phyloP scores from a whole-genome alignment of 2,113 vertebrate species.

The Siphamia tubifer region DNA sequence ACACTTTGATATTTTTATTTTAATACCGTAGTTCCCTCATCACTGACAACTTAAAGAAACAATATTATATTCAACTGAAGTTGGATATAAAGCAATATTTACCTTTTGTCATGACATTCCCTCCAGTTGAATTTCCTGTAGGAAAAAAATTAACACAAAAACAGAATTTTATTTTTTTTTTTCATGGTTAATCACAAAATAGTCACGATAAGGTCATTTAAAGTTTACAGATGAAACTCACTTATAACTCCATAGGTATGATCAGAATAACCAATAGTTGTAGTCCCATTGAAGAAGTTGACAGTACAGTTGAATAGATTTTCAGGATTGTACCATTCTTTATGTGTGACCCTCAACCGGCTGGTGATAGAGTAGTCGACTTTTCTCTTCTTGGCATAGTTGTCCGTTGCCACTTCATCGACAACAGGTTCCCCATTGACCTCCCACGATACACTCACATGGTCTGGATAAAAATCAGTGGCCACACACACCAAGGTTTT shows the following conservation, averaged over 20 bases:
- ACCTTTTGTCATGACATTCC: neutral
- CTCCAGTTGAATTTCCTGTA: neutral
- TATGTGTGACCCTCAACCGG: slow-evolving; percentile 74
- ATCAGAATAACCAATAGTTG: fast-evolving
- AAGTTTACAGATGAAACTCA: neutral
- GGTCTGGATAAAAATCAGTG: slow-evolving; percentile 87
- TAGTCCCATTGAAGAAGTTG: slow-evolving; percentile 30
- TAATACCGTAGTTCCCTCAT: too few relatives aligned
- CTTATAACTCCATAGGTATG: fast-evolving
- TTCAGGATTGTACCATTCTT: slow-evolving; percentile 65
- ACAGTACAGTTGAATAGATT: slow-evolving; percentile 77
- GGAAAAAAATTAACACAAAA: neutral
- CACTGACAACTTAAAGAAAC: too few relatives aligned
- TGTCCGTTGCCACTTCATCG: slow-evolving; percentile 75
- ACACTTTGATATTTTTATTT: too few relatives aligned
- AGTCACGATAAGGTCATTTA: neutral
- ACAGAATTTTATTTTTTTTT: neutral
- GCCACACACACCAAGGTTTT: slow-evolving; percentile 88
- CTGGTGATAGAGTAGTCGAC: slow-evolving; percentile 81
- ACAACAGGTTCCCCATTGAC: neutral
- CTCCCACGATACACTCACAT: slow-evolving; percentile 82
- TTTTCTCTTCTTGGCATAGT: fast-evolving
- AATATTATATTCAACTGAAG: too few relatives aligned
- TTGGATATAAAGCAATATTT: slow-evolving; percentile 11
- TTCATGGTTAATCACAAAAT: neutral